Conservation (phyloP, 2,888 invertebrate species). For the Odontomyia ornata region DNA sequence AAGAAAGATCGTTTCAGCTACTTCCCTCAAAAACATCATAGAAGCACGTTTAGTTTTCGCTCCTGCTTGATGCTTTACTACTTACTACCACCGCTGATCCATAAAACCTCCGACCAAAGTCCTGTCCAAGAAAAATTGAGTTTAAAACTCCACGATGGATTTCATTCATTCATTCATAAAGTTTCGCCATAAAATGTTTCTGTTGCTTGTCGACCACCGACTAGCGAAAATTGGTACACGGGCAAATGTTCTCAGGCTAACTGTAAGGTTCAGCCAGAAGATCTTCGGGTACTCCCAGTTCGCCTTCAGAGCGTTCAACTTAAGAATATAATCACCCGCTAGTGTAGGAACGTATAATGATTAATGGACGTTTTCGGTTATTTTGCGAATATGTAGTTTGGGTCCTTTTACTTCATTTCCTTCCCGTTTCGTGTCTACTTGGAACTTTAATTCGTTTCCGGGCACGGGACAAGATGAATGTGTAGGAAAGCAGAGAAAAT, state of each 20-base stretch:
- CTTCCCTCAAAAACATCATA: background rate
- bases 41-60: too few relatives aligned
- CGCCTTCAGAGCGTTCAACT: background rate
- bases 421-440: constrained; percentile 1
- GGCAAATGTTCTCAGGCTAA: background rate
- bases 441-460: background rate
- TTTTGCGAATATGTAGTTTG: constrained; percentile 31
- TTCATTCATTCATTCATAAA: constrained; percentile 38
- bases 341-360: constrained; percentile 39
- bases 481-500: background rate
- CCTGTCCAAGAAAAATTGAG: constrained; percentile 31
- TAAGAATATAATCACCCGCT: constrained; percentile 21
- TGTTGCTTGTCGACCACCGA: constrained; percentile 32
- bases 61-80: background rate
- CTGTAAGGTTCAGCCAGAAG: background rate
- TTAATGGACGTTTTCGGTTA: constrained; percentile 40
- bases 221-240: constrained; percentile 19
- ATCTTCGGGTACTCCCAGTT: background rate
- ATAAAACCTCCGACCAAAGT: constrained; percentile 25
- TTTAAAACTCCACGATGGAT: constrained; percentile 26
- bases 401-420: constrained; percentile 2
- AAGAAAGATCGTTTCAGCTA: background rate
- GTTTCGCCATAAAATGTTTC: constrained; percentile 42
- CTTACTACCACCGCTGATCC: background rate
- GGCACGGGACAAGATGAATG: background rate